Percentiles rank a stretch among this genome's conserved stretches.
These are phyloP conservation scores for Pleuronectes platessa DNA, from an alignment of 2,113 vertebrate genomes.

Conservation along the genomic window DNA sequence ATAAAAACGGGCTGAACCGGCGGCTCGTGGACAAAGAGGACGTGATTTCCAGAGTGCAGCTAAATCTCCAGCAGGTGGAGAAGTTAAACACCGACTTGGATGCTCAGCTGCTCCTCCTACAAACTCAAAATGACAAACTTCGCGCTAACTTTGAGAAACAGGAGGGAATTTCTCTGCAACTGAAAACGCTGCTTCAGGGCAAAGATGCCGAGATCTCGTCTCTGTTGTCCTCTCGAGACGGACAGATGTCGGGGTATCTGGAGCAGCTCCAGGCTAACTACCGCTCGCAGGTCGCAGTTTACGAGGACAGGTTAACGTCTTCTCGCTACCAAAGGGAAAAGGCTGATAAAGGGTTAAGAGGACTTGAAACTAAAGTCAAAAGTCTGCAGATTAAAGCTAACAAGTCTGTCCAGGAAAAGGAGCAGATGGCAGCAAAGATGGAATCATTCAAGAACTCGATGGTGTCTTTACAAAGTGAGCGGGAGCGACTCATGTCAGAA, in stretches of 20 bases:
- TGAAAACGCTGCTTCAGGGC: slow-evolving; percentile 84
- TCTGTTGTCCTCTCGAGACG: slow-evolving; percentile 85
- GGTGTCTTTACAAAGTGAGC: slow-evolving; percentile 86
- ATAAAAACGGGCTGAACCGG: slow-evolving; percentile 74
- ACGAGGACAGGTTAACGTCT: slow-evolving; percentile 80
- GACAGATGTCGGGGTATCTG: slow-evolving; percentile 86
- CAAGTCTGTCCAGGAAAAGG: slow-evolving; percentile 79
- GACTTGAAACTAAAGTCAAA: slow-evolving; percentile 76
- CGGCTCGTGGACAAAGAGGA: slow-evolving; percentile 75
- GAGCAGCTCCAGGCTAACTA: slow-evolving; percentile 84
- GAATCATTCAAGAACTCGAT: slow-evolving; percentile 85
- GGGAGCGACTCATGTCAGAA: slow-evolving; percentile 83
- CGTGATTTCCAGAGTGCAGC: slow-evolving; percentile 63
- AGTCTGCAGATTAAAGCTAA: slow-evolving; percentile 77
- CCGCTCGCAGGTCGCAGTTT: slow-evolving; percentile 78
- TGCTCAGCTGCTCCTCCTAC: slow-evolving; percentile 75
- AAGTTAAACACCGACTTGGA: slow-evolving; percentile 74
- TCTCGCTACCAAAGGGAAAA: slow-evolving; percentile 77
- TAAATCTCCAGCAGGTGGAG: slow-evolving; percentile 76
- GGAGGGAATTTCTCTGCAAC: slow-evolving; percentile 82
- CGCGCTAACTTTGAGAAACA: slow-evolving; percentile 85
- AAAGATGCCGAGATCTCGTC: slow-evolving; percentile 89
- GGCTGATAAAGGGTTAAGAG: slow-evolving; percentile 71
- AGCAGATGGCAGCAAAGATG: slow-evolving; percentile 77
- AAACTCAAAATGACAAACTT: slow-evolving; percentile 75